A percentile compares a stretch with the other conserved stretches of the same genome.
Evolutionary conservation across 2,113 vertebrate species (phyloP).

Genomic region (Poecilia latipinna): DNA sequence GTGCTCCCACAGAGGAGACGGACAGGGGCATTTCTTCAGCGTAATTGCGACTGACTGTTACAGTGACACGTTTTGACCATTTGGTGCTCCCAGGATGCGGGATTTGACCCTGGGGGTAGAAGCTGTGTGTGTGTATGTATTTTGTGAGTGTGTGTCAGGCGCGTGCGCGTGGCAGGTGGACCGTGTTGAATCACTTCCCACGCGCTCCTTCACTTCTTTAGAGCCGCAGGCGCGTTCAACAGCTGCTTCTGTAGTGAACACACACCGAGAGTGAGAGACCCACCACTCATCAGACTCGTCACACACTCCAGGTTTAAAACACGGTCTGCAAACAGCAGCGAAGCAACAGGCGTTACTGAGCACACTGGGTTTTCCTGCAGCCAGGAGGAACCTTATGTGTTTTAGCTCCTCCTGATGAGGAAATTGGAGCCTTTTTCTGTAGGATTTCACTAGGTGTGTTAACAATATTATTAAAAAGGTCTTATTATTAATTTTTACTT

Average conservation of each 20-base stretch:
- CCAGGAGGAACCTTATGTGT: conserved; percentile 61
- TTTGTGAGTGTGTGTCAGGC: neutral
- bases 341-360: conserved; percentile 68
- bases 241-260: conserved; percentile 59
- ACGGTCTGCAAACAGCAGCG: conserved; percentile 43
- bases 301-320: conserved; percentile 47
- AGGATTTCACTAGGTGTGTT: neutral
- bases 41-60: conserved; percentile 13
- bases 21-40: conserved; percentile 5
- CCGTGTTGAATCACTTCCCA: conserved; percentile 73
- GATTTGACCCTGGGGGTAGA: conserved; percentile 36
- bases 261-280: conserved; percentile 31
- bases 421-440: conserved; percentile 23
- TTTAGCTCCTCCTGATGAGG: conserved; percentile 59
- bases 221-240: conserved; percentile 60
- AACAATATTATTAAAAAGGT: neutral
- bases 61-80: conserved; percentile 63
- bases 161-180: conserved; percentile 75
- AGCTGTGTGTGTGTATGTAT: conserved; percentile 1
- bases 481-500: neutral
- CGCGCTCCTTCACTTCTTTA: conserved; percentile 68
- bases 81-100: conserved; percentile 56
- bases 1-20: conserved; percentile 1
- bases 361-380: conserved; percentile 56
- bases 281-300: conserved; percentile 18